Base-by-base conservation (phyloP, 2,113 vertebrate genomes). In the Pterophyllum scalare region DNA sequence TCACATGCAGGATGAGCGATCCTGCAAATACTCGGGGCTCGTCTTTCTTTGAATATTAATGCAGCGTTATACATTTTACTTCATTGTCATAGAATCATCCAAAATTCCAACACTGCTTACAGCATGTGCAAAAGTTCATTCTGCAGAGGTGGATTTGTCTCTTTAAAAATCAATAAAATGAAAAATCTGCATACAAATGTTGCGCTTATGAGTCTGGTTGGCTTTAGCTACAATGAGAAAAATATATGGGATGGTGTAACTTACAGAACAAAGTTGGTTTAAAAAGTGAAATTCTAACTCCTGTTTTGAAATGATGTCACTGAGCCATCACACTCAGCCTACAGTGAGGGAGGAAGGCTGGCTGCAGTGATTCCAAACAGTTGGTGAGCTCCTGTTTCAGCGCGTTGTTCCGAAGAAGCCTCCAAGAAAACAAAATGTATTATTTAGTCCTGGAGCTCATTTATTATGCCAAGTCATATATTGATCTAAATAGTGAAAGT, bases 401-500 rank as follows among this genome's bases (percentile, higher is more conserved):
- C 60, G 6, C 14, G 75, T 49, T 59, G 67, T 80, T 80, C 40
- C 35, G 24, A 76, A 60, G 84, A 81, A 59, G 59, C 84, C 81
- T 89, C 88, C 84, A 80, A 89, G 70, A 80, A 85, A 80, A 81
- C 6, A 1, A 60, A 75, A 87, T 86, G 35, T 65, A 81, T 91
- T 84, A 92, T 91, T 92, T 64, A 91, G 74, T 80, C 38, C 33
- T 14, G 76, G 40, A 86, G 77, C 76, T 93, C 46, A 91, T 90
- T 91, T 89, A 77, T 82, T 87, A 91, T 88, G 82, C 85, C 58
- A 65, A 61, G 43, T 49, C 49, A 60, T 81, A 59, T 91, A 94
- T 94, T 33, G 91, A 94, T 94, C 85, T 77, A 64, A 82, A 83
- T 14, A 43, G 74, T 62, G 61, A 82, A 87, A 88, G 81, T 87